Base-by-base conservation (phyloP, 1,140 invertebrate species). In the Brachystomella parvula region DNA sequence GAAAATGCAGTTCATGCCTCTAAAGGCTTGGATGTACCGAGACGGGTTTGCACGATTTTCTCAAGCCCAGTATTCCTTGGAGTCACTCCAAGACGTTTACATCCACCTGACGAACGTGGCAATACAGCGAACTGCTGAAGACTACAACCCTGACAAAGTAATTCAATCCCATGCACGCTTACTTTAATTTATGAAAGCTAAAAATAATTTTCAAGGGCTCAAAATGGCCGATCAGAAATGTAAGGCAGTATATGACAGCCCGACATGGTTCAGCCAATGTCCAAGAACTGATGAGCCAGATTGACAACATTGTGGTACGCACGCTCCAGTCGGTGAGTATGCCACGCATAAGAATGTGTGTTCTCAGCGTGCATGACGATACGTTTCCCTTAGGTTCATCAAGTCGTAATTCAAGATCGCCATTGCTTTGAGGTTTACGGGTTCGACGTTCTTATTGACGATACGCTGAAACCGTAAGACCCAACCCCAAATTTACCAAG, bases 401-500 rank as follows among this genome's bases (percentile, higher is more conserved):
- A 74, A 21, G 70, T 76, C 2, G 79, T 82, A 47, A 76, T 77
- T 65, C 77, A 78, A n/a, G 74, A 78, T 17, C 74, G 76, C 39
- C 79, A 83, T 59, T 85, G 83, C 49, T 84, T 82, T 74, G 85
- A 87, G 75, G 74, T 87, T 3, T 87, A 85, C 75, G 85, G 85
- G 15, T 85, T 85, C 77, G 85, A 87, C 72, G 80, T 86, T 61
- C 74, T 87, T 2, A 76, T 87, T 24, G 84, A 86, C 75, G 79
- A 79, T n/a, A 76, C 78, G 61, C 71, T 85, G 31, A 81, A 77
- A 64, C 84, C 85, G 29, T 76, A 64, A 74, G 73, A 62, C 17
- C 6, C 3, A 62, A n/a, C n/a, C n/a, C n/a, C n/a, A n/a, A n/a
- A n/a, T n/a, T n/a, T n/a, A 17, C 30, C 6, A 30, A 62, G 6